These are phyloP conservation scores for Datnioides undecimradiatus DNA, from an alignment of 2,113 vertebrate genomes.

Conservation along the genomic window DNA sequence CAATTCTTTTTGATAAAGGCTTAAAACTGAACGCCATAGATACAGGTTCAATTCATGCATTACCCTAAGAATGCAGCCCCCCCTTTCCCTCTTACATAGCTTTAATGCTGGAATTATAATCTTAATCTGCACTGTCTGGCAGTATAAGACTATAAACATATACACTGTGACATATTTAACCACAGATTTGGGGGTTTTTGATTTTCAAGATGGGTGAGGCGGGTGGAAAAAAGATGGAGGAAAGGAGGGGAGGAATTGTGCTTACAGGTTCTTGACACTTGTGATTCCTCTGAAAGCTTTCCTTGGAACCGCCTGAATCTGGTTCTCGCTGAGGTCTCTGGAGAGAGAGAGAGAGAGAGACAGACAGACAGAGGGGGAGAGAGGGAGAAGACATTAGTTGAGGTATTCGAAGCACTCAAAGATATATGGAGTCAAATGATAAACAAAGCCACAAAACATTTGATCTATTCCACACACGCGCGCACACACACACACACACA, in stretches of 20 bases:
- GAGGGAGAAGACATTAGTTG: conserved; percentile 61
- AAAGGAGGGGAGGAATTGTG: conserved; percentile 20
- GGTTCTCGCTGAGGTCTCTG: conserved; percentile 99
- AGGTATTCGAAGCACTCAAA: conserved; percentile 54
- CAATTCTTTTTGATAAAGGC: background rate
- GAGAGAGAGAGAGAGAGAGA: conserved; percentile 66
- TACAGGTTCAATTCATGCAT: background rate
- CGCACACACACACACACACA: conserved; percentile 10
- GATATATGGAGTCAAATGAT: conserved; percentile 54
- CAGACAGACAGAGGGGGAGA: conserved; percentile 45
- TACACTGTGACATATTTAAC: too few relatives aligned
- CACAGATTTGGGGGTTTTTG: too few relatives aligned
- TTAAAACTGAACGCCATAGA: background rate
- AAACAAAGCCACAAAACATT: conserved; percentile 61
- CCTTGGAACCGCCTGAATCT: conserved; percentile 97
- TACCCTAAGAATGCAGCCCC: too few relatives aligned
- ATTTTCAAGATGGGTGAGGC: background rate
- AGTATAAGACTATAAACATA: too few relatives aligned
- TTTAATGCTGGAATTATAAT: too few relatives aligned
- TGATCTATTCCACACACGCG: conserved; percentile 29
- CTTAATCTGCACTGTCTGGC: too few relatives aligned
- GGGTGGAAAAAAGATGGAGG: background rate
- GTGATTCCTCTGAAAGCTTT: conserved; percentile 98
- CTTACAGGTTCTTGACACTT: conserved; percentile 98
- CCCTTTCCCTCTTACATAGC: background rate